Evolutionary conservation across 2,888 invertebrate genomes (phyloP).

Genomic region (Harpagoxenus sublaevis): DNA sequence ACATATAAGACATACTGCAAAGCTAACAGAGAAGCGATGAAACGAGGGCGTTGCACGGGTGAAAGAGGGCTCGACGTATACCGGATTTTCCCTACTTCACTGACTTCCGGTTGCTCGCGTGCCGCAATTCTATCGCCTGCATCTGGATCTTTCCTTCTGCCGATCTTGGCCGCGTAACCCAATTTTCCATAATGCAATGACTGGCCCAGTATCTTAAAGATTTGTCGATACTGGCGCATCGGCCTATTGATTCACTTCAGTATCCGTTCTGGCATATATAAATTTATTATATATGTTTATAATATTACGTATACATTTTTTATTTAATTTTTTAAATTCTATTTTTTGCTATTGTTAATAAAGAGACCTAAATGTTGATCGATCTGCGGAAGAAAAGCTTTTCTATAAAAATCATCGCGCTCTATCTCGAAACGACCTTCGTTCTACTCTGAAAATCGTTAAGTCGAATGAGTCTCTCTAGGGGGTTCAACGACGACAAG

Average conservation of each 20-base stretch:
- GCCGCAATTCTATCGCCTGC: slow-evolving; percentile 72
- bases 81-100: slow-evolving; percentile 73
- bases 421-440: slow-evolving; percentile 17
- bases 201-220: background rate
- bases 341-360: background rate
- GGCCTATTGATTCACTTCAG: background rate
- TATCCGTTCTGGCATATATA: background rate
- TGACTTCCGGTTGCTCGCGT: slow-evolving; percentile 75
- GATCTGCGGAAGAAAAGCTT: background rate
- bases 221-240: background rate
- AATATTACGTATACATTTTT: background rate
- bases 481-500: slow-evolving; percentile 76
- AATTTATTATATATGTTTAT: background rate
- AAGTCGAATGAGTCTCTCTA: slow-evolving; percentile 72
- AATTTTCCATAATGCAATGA: slow-evolving; percentile 35
- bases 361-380: background rate
- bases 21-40: slow-evolving; percentile 45
- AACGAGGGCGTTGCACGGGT: slow-evolving; percentile 69
- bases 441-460: slow-evolving; percentile 71
- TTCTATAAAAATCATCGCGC: background rate
- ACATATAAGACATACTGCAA: slow-evolving; percentile 31
- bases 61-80: slow-evolving; percentile 60
- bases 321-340: background rate
- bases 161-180: slow-evolving; percentile 75
- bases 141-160: slow-evolving; percentile 72